These are phyloP conservation scores for Sesamia nonagrioides DNA, from an alignment of 1,140 invertebrate species.

Conservation along the genomic window DNA sequence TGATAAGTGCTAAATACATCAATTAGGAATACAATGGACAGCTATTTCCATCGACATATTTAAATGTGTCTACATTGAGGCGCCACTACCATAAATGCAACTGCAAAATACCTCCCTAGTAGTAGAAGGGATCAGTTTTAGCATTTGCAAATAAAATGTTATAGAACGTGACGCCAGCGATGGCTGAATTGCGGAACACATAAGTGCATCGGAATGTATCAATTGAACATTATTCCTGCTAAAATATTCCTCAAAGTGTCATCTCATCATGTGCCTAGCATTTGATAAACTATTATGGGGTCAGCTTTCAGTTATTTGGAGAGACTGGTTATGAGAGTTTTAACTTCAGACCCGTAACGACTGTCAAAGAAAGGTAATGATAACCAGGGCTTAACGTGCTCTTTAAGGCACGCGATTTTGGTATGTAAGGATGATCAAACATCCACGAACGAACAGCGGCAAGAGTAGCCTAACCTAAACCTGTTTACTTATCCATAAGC, in stretches of 20 bases:
- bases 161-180: neutral
- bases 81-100: constrained; percentile 23
- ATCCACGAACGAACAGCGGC: no score
- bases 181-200: neutral
- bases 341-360: no score
- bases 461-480: no score
- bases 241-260: neutral
- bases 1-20: constrained; percentile 37
- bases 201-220: constrained; percentile 4
- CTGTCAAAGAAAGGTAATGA: no score
- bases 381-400: no score
- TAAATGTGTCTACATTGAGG: constrained; percentile 27
- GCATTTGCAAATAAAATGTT: constrained; percentile 5
- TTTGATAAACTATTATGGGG: no score
- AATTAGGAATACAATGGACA: constrained; percentile 36
- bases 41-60: constrained; percentile 35
- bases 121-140: constrained; percentile 5
- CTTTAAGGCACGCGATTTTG: no score
- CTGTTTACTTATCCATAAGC: no score
- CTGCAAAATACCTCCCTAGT: neutral
- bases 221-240: neutral
- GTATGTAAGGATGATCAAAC: no score
- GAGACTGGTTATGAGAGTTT: no score
- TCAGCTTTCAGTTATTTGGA: no score
- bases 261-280: no score